Conservation (phyloP, 2,888 invertebrate species). For the Hartigia nigra region DNA sequence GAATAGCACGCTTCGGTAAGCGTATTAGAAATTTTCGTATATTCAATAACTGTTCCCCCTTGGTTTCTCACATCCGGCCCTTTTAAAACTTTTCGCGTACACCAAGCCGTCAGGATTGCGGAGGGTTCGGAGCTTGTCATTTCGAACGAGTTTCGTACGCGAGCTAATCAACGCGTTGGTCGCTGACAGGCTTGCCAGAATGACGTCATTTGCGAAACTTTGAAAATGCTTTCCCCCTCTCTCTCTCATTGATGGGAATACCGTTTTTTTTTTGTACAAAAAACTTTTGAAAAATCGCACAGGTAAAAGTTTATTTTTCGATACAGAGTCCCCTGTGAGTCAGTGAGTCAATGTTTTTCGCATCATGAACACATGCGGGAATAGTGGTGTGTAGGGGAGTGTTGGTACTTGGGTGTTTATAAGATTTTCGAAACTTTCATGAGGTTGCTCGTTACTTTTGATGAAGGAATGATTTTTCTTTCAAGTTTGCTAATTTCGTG, state of each 20-base stretch:
- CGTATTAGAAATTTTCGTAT: not conserved
- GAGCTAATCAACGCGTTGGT: constrained; percentile 3
- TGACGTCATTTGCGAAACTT: constrained; percentile 29
- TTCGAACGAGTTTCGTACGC: not conserved
- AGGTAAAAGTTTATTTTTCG: constrained; percentile 11
- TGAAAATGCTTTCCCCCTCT: constrained; percentile 43
- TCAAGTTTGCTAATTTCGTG: not conserved
- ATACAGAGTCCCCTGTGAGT: constrained; percentile 26
- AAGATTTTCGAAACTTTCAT: constrained; percentile 22
- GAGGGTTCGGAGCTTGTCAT: not conserved
- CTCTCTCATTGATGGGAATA: constrained; percentile 6
- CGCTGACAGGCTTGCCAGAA: not conserved
- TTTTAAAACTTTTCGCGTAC: not conserved
- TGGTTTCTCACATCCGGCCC: not conserved
- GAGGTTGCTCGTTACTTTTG: constrained; percentile 17
- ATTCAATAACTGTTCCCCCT: not conserved
- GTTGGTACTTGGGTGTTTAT: not conserved
- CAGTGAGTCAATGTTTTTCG: not conserved
- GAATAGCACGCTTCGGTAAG: not conserved
- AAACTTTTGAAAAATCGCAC: constrained; percentile 24
- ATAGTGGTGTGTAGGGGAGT: not conserved
- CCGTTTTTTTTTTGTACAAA: not conserved
- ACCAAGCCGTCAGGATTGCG: not conserved
- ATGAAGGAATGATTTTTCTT: not conserved
- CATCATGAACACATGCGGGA: not conserved